phyloP scores from a whole-genome alignment of 2,797 vertebrate species.

The Tympanoctomys barrerae region DNA sequence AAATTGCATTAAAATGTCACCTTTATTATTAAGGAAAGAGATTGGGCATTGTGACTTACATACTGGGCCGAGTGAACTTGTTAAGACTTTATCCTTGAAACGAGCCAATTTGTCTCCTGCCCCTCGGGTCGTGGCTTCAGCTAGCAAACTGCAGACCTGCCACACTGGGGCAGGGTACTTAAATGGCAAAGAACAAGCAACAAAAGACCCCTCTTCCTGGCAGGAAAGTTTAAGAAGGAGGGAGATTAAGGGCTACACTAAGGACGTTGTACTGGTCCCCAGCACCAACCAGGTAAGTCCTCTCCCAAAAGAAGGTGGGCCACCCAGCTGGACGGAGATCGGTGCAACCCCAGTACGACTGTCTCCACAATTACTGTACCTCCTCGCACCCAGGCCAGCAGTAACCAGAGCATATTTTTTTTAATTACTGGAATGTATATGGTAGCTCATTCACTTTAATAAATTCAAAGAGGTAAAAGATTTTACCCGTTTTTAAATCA shows the following conservation, averaged over 20 bases:
- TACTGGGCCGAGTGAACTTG: not conserved
- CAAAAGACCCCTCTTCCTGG: not conserved
- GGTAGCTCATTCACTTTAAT: not conserved
- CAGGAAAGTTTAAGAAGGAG: not conserved
- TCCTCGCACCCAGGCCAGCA: not conserved
- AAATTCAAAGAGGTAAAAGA: slow-evolving; percentile 25
- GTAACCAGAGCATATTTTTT: not conserved
- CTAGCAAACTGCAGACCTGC: not conserved
- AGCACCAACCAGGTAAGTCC: not conserved
- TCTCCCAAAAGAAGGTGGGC: not conserved
- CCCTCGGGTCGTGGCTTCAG: not conserved
- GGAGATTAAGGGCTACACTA: not conserved
- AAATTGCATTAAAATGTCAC: not conserved
- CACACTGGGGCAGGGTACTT: not conserved
- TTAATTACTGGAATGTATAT: not conserved
- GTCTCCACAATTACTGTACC: not conserved
- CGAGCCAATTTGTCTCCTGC: too few relatives aligned
- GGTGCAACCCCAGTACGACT: fast-evolving
- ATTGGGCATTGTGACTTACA: not conserved
- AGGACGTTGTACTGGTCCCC: not conserved
- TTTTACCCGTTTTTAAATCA: not conserved
- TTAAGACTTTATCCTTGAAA: not conserved
- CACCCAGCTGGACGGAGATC: not conserved
- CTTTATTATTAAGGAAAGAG: not conserved
- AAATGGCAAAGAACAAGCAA: not conserved